Percentiles rank a stretch among this genome's conserved stretches.
phyloP scores from a whole-genome alignment of 2,888 invertebrate species.

The Ormyrus thymus region DNA sequence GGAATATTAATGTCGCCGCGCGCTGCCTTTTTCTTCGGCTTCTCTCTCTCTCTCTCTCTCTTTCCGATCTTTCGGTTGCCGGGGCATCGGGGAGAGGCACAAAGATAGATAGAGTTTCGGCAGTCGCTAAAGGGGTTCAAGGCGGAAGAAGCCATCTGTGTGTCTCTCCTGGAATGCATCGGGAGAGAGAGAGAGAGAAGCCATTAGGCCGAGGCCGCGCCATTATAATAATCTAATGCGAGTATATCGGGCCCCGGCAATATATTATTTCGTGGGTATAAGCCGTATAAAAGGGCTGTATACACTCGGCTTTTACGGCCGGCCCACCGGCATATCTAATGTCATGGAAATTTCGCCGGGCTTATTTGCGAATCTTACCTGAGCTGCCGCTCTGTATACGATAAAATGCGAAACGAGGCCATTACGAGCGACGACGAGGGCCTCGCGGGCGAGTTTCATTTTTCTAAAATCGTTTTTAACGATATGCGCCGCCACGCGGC shows the following conservation, averaged over 20 bases:
- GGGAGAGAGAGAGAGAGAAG: constrained; percentile 44
- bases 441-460: constrained; percentile 46
- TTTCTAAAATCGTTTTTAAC: constrained; percentile 55
- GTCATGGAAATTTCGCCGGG: constrained; percentile 62
- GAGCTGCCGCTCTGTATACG: constrained; percentile 36
- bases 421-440: constrained; percentile 15
- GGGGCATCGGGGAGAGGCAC: background rate
- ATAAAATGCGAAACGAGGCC: constrained; percentile 46
- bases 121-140: constrained; percentile 58
- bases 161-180: constrained; percentile 59
- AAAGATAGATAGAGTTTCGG: constrained; percentile 56
- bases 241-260: constrained; percentile 62
- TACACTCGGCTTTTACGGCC: constrained; percentile 14
- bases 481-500: constrained; percentile 39
- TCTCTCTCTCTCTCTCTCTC: background rate
- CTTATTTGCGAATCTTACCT: constrained; percentile 51
- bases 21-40: background rate
- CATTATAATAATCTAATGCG: constrained; percentile 66
- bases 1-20: constrained; percentile 53
- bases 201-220: constrained; percentile 64
- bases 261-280: constrained; percentile 64
- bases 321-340: constrained; percentile 59
- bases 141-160: constrained; percentile 65
- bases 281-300: constrained; percentile 59
- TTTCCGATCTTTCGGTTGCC: constrained; percentile 1